Conservation (phyloP, 2,113 vertebrate species). For the Cryptomyrus ogoouensis region DNA sequence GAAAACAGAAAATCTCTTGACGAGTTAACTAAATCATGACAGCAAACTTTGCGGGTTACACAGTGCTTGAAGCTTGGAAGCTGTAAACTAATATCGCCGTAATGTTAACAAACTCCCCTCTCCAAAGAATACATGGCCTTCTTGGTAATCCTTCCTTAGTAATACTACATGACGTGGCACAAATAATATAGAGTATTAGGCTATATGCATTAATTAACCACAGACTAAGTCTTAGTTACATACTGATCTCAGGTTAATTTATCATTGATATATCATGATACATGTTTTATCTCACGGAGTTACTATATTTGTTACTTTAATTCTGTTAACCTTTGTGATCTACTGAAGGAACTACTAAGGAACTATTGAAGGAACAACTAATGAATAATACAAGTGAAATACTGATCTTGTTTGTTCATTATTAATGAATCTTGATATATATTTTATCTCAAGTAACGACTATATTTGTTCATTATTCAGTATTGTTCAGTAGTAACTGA, state of each 20-base stretch:
- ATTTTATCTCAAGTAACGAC: too few relatives aligned
- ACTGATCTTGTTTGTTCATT: too few relatives aligned
- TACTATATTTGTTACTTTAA: not conserved
- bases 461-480: too few relatives aligned
- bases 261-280: not conserved
- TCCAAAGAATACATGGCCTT: not conserved
- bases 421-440: too few relatives aligned
- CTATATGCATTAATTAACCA: too few relatives aligned
- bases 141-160: not conserved
- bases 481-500: too few relatives aligned
- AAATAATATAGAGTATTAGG: too few relatives aligned
- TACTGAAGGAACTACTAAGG: not conserved
- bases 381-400: not conserved
- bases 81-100: not conserved
- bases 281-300: not conserved
- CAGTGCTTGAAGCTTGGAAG: not conserved
- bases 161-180: too few relatives aligned
- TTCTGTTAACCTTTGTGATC: too few relatives aligned
- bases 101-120: not conserved
- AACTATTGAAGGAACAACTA: not conserved
- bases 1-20: not conserved
- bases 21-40: not conserved
- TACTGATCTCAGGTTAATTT: too few relatives aligned
- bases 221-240: too few relatives aligned
- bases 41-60: too few relatives aligned